A percentile compares a stretch with the other conserved stretches of the same genome.
Conservation (phyloP, 30 jellyfish, hydroid and myxozoan species). For the Hydra vulgaris region DNA sequence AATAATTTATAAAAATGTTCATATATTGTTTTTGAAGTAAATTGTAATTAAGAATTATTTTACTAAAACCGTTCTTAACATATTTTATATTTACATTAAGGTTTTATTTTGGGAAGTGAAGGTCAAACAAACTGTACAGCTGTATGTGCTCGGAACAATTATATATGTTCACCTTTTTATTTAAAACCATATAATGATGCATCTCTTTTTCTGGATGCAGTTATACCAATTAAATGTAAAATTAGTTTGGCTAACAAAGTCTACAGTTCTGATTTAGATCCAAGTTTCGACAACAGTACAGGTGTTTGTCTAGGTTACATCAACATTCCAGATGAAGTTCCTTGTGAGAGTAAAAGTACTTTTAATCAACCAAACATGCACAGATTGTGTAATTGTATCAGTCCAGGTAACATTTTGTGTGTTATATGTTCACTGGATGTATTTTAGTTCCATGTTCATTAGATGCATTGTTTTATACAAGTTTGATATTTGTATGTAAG, state of each 20-base stretch:
- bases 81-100: neutral
- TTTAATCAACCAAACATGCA: neutral
- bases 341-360: neutral
- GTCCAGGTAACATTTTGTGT: neutral
- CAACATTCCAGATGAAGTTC: neutral
- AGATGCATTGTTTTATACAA: too few relatives aligned
- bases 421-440: slow-evolving; percentile 36
- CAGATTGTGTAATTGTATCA: neutral
- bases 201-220: neutral
- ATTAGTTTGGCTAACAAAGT: neutral
- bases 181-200: neutral
- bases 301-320: neutral
- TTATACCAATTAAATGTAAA: neutral
- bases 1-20: too few relatives aligned
- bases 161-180: neutral
- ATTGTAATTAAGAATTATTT: too few relatives aligned
- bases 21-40: too few relatives aligned
- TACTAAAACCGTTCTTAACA: neutral
- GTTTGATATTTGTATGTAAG: too few relatives aligned
- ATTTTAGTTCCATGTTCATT: slow-evolving; percentile 3
- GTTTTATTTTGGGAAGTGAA: neutral
- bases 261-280: neutral
- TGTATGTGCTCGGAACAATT: neutral
- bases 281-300: neutral
- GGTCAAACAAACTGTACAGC: neutral